Conservation (phyloP, 2,113 vertebrate genomes). For the Datnioides undecimradiatus region DNA sequence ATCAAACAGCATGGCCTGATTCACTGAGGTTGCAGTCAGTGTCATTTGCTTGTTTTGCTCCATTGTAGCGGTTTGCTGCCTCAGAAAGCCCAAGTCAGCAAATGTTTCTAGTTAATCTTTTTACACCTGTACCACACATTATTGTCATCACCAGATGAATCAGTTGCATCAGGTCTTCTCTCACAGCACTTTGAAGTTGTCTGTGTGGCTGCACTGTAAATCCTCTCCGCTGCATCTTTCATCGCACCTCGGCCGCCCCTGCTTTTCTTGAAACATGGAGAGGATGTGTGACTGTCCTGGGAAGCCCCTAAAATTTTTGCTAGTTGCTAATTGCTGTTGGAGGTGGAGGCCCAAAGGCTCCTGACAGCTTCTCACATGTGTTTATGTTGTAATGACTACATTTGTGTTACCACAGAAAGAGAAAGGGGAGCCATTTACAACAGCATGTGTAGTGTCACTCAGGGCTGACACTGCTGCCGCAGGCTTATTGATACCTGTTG, state of each 20-base stretch:
- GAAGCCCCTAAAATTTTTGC: slow-evolving; percentile 13
- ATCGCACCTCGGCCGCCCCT: not conserved
- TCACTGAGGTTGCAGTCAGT: slow-evolving; percentile 22
- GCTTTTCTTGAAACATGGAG: not conserved
- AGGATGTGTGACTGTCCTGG: slow-evolving; percentile 7
- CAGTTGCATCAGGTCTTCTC: slow-evolving; percentile 4
- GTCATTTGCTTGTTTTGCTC: slow-evolving; percentile 28
- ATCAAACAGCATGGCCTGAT: slow-evolving; percentile 42
- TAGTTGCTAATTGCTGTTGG: slow-evolving; percentile 10
- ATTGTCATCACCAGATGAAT: not conserved
- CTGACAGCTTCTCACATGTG: slow-evolving; percentile 42
- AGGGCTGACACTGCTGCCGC: not conserved
- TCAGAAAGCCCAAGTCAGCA: slow-evolving; percentile 44
- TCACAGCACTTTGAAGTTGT: not conserved
- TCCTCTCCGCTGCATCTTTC: not conserved
- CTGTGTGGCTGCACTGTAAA: not conserved
- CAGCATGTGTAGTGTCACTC: not conserved
- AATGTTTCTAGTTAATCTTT: slow-evolving; percentile 33
- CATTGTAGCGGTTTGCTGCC: slow-evolving; percentile 29
- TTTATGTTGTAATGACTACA: slow-evolving; percentile 38
- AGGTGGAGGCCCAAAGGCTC: not conserved
- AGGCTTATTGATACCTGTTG: not conserved
- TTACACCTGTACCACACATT: not conserved
- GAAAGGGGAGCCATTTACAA: slow-evolving; percentile 34
- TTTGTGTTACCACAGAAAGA: not conserved